Evolutionary conservation across 2,888 invertebrate species (phyloP), one percentile per base, ranked within the genome.

Genomic region (Cosmorhoe ocellata): DNA sequence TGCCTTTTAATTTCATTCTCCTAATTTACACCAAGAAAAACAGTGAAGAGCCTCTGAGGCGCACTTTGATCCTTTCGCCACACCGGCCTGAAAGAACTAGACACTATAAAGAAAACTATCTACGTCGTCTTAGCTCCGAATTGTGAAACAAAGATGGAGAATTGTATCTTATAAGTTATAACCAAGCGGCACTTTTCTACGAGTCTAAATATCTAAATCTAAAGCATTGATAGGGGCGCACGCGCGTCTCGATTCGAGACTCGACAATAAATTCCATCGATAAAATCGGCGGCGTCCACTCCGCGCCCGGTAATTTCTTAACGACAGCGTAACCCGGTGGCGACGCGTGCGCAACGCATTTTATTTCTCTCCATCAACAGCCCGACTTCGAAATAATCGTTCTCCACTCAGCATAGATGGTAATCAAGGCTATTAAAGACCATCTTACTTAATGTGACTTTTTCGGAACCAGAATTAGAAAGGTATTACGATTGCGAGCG

Each of bases 241-340:
- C 79, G 79, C 80, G 74, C 74, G 76, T 79, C 76, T 77, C 74
- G 74, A 70, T 66, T 60, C 67, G 76, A 84, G 83, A 82, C 83
- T 82, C 81, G 81, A 81, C 88, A 82, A 87, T 89, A 90, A 90
- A 89, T 89, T 89, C 87, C 85, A 83, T 87, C 88, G 89, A 90
- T 90, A 89, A 89, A 87, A 90, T 90, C 89, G 82, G 82, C 84
- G 84, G 81, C 81, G 81, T 79, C 79, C 75, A 74, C 77, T 76
- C 79, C 79, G 79, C 79, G 81, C 75, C 67, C 82, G 82, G 85
- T 90, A 89, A 88, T 89, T 87, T 84, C 85, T 86, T 88, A 88
- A 87, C 86, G 86, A 86, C 86, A 82, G 89, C 89, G 89, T 89
- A 89, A 89, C 88, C 74, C 87, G 81, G 89, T 89, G 86, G 89